Evolutionary conservation across 2,888 invertebrate genomes (phyloP).

Genomic region (Baronia brevicornis): DNA sequence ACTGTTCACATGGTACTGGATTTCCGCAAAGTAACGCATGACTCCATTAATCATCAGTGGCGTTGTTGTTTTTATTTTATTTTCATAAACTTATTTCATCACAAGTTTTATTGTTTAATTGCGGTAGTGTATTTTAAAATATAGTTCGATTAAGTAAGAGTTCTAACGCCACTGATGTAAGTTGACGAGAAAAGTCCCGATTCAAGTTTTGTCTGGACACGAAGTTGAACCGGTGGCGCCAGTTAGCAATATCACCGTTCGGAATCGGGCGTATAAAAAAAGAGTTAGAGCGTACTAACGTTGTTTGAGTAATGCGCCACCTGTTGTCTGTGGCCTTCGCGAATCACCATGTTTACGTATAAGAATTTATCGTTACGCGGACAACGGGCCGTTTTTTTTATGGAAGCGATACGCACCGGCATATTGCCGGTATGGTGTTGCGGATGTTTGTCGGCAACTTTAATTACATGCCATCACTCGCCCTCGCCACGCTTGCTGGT

Average conservation of each 20-base stretch:
- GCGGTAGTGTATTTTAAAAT: neutral
- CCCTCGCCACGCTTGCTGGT: no score
- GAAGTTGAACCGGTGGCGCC: neutral
- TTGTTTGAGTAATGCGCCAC: slow-evolving; percentile 16
- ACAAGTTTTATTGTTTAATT: no score
- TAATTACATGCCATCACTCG: no score
- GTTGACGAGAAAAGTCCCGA: neutral
- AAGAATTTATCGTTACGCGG: slow-evolving; percentile 11
- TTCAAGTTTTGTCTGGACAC: neutral
- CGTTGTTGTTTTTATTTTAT: no score
- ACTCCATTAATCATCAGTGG: no score
- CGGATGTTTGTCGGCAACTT: no score
- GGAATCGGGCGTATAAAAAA: slow-evolving; percentile 11
- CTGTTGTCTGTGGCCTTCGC: slow-evolving; percentile 13
- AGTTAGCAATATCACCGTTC: slow-evolving; percentile 6
- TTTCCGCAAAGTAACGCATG: no score
- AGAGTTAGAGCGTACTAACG: slow-evolving; percentile 15
- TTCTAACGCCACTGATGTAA: no score
- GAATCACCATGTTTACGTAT: slow-evolving; percentile 4
- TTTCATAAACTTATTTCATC: no score
- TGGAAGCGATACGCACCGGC: neutral
- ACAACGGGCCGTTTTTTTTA: neutral
- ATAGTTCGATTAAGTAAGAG: no score
- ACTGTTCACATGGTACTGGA: no score
- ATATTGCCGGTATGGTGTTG: no score